Conservation (phyloP, 1,140 invertebrate genomes). For the Lasioglossum baleicum region DNA sequence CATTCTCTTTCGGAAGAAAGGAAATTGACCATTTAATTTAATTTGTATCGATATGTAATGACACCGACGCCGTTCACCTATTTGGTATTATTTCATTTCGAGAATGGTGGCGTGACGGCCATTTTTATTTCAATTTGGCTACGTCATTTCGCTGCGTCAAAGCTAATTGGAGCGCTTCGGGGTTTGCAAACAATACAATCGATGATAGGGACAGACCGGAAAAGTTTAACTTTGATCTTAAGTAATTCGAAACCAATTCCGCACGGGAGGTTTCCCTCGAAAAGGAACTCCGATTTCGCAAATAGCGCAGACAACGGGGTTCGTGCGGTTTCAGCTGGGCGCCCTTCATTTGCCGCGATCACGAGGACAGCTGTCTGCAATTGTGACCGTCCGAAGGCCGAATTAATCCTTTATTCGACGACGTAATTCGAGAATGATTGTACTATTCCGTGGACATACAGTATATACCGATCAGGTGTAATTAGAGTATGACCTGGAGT, state of each 20-base stretch:
- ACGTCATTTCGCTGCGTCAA: background rate
- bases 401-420: constrained; percentile 8
- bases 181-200: constrained; percentile 1
- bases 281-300: background rate
- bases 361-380: background rate
- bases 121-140: constrained; percentile 7
- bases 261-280: background rate
- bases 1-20: background rate
- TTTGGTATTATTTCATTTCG: background rate
- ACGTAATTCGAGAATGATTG: constrained; percentile 6
- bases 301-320: background rate
- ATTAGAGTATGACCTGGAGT: background rate
- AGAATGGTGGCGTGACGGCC: background rate
- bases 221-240: constrained; percentile 22
- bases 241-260: constrained; percentile 16
- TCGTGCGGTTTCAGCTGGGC: background rate
- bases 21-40: background rate
- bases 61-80: background rate
- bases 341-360: background rate
- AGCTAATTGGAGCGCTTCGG: background rate
- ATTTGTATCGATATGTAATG: background rate
- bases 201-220: too few relatives aligned
- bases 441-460: background rate
- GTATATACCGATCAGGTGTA: background rate
- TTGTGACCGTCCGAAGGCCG: background rate